A percentile compares a stretch with the other conserved stretches of the same genome.
Conservation (phyloP, 92 coral and sea anemone genomes). For the Palythoa heliodiscus region DNA sequence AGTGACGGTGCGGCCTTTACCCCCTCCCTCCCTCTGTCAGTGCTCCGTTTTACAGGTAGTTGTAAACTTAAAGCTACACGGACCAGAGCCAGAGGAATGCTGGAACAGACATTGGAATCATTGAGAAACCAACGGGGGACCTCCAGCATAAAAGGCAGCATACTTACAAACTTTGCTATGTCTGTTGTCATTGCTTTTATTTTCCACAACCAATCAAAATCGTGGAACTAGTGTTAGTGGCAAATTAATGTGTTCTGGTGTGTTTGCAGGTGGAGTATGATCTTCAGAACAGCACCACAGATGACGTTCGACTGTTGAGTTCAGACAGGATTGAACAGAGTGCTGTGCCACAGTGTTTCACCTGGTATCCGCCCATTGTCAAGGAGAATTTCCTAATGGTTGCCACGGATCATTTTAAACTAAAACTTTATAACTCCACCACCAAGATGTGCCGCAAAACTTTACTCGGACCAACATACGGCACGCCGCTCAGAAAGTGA, state of each 20-base stretch:
- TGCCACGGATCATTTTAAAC: conserved; percentile 96
- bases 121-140: too few relatives aligned
- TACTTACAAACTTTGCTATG: too few relatives aligned
- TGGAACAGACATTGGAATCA: too few relatives aligned
- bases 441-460: conserved; percentile 98
- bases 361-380: conserved; percentile 99
- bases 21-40: too few relatives aligned
- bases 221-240: too few relatives aligned
- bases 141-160: too few relatives aligned
- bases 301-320: conserved; percentile 90
- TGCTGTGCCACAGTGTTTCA: conserved; percentile 94
- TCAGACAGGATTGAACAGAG: conserved; percentile 97
- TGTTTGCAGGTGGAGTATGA: conserved; percentile 87
- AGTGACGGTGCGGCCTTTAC: too few relatives aligned
- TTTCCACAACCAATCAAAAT: too few relatives aligned
- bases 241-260: background rate
- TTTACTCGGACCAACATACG: conserved; percentile 92
- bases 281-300: conserved; percentile 84
- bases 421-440: conserved; percentile 91
- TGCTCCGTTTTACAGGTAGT: too few relatives aligned
- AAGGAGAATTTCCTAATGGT: conserved; percentile 94
- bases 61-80: too few relatives aligned
- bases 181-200: too few relatives aligned
- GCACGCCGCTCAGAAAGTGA: conserved; percentile 61
- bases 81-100: too few relatives aligned